Conservation (phyloP, 1,140 invertebrate genomes). For the Thaumatotibia leucotreta region DNA sequence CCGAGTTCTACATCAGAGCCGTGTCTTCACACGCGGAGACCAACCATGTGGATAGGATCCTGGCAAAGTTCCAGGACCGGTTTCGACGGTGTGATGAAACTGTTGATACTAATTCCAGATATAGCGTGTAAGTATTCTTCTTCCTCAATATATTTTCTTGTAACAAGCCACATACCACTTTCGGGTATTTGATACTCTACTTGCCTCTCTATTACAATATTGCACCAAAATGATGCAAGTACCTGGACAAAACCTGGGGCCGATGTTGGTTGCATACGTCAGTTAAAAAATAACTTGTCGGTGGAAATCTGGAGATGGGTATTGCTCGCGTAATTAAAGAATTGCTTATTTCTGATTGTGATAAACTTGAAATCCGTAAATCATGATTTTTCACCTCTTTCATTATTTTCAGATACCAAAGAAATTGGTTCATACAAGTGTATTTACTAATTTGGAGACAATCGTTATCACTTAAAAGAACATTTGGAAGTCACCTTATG, state of each 20-base stretch:
- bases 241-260: too few relatives aligned
- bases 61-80: constrained; percentile 31
- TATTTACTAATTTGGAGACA: constrained; percentile 53
- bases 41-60: constrained; percentile 27
- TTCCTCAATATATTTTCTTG: background rate
- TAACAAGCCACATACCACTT: too few relatives aligned
- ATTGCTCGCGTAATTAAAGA: too few relatives aligned
- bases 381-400: background rate
- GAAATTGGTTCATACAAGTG: constrained; percentile 60
- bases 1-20: constrained; percentile 82
- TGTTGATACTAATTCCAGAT: background rate
- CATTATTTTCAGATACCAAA: constrained; percentile 36
- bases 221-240: too few relatives aligned
- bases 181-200: too few relatives aligned
- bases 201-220: too few relatives aligned
- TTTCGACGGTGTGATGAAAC: background rate
- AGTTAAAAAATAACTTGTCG: too few relatives aligned
- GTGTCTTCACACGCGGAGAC: constrained; percentile 28
- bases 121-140: background rate
- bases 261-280: too few relatives aligned
- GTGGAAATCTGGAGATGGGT: too few relatives aligned
- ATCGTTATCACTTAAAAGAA: constrained; percentile 38
- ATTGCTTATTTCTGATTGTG: too few relatives aligned
- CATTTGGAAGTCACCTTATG: constrained; percentile 24
- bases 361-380: too few relatives aligned